These are phyloP conservation scores for Mus spretus DNA, from an alignment of 2,797 vertebrate species.

Conservation along the genomic window DNA sequence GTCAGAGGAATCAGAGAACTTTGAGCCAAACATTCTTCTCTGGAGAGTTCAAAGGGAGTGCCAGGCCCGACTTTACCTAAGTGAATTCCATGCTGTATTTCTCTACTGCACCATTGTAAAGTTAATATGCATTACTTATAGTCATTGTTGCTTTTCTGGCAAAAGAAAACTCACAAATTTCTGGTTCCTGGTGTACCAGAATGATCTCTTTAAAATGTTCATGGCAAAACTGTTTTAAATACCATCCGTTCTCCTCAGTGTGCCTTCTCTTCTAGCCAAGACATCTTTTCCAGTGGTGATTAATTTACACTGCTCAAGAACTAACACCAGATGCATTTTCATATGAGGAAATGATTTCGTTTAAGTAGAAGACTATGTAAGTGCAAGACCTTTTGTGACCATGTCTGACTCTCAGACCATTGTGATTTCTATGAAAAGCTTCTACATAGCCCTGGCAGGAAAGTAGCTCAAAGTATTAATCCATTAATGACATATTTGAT, in stretches of 20 bases:
- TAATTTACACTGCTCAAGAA: conserved; percentile 15
- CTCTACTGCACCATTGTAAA: neutral
- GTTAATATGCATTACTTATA: neutral
- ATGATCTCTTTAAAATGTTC: neutral
- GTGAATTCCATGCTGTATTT: neutral
- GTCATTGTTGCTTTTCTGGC: neutral
- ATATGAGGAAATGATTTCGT: neutral
- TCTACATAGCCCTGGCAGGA: neutral
- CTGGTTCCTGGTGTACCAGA: neutral
- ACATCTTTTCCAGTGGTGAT: neutral
- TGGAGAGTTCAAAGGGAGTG: neutral
- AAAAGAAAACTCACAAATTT: neutral
- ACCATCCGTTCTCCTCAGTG: neutral
- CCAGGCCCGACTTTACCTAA: neutral
- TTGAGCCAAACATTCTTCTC: neutral
- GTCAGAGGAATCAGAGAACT: neutral
- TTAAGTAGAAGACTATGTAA: neutral
- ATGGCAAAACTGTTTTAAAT: neutral
- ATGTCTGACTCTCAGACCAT: neutral
- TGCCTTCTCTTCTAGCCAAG: neutral
- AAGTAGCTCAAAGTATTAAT: neutral
- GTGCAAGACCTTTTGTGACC: neutral
- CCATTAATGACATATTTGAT: neutral
- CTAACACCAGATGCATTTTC: neutral
- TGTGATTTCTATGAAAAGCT: neutral